Conservation (phyloP, 2,113 vertebrate species). For the Cairina moschata region DNA sequence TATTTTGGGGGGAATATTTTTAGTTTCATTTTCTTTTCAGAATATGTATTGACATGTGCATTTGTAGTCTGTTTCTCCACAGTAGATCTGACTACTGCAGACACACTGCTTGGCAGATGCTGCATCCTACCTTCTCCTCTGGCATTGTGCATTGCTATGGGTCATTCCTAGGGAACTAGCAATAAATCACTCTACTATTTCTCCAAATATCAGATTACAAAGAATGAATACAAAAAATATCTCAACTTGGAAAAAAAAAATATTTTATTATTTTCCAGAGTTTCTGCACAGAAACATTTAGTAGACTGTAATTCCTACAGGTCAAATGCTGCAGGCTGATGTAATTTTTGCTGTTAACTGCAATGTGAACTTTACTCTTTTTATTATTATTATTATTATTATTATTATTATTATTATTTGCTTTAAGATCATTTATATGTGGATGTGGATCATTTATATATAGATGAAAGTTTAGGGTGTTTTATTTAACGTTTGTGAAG, state of each 20-base stretch:
- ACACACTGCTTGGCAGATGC: not conserved
- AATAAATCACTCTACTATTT: not conserved
- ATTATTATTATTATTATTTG: not conserved
- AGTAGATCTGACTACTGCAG: not conserved
- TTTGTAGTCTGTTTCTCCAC: not conserved
- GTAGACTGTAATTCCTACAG: not conserved
- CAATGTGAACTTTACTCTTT: not conserved
- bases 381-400: not conserved
- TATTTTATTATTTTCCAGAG: too few species aligned
- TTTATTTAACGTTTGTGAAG: not conserved
- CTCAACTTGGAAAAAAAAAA: not conserved
- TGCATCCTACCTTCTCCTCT: fast-evolving
- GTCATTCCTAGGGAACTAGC: fast-evolving
- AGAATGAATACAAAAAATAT: not conserved
- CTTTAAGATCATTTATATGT: not conserved
- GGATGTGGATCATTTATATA: not conserved
- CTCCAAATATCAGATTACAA: not conserved
- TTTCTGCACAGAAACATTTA: not conserved
- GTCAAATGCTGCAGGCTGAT: not conserved
- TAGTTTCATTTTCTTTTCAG: not conserved
- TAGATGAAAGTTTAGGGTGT: not conserved
- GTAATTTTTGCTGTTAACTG: not conserved
- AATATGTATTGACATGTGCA: not conserved
- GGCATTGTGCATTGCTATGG: not conserved
- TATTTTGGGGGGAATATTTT: not conserved